Evolutionary conservation across 2,113 vertebrate species (phyloP), one percentile per base, ranked within the genome.

Genomic region (Dasyornis broadbenti): DNA sequence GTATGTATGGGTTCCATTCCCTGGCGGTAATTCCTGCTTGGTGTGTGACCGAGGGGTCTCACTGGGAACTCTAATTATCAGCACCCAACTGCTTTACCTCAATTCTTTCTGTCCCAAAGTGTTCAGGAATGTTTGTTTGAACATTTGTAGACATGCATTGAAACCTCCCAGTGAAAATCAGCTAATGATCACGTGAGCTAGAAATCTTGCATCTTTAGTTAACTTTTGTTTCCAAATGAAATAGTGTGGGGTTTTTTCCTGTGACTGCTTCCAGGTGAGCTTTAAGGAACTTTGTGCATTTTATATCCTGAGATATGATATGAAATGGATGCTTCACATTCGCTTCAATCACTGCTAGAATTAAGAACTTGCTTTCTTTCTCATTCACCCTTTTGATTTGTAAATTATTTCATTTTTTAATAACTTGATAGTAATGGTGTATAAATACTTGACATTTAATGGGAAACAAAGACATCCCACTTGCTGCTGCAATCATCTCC

Each of bases 401-500:
- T 44, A 47, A 60, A 45, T 77, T 39, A 30, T 64, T 81, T 72
- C 19, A 17, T 79, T 52, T 52, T 72, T 82, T 77, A 73, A 53
- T 72, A 57, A 56, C 15, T 50, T 39, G 19, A 44, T 60, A 54
- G 44, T 59, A 68, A 18, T 44, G n/a, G 65, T 76, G 21, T 73
- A 33, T 87, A 91, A 89, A 92, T 97, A 95, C 45, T 82, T 69
- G 22, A 39, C 82, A 47, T 87, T 92, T 78, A 82, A 60, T 53
- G 90, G 47, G 73, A 79, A 33, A 82, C 85, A 83, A 78, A 73
- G 81, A 60, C 52, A 80, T 84, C 65, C 91, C 47, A 94, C 98
- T 98, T 98, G 97, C 97, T 98, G 96, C 95, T 97, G 84, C 95
- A 97, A 73, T 97, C 97, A 94, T 98, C 98, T 98, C 98, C 97